A percentile compares a stretch with the other conserved stretches of the same genome.
Conservation (phyloP, 1,140 invertebrate genomes). For the Aphaenogaster floridana region DNA sequence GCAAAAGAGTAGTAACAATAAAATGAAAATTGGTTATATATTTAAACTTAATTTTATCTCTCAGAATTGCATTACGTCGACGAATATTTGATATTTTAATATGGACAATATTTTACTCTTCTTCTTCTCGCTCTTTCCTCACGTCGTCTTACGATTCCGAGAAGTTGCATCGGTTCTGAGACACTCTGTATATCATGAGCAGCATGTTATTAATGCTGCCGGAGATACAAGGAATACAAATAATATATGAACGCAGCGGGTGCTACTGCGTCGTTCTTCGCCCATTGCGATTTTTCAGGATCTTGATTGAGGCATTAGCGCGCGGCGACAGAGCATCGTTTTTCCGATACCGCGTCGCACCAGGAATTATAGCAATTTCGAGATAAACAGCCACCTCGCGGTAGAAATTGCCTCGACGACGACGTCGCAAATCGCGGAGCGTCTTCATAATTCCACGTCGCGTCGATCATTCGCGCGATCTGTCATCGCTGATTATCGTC, state of each 20-base stretch:
- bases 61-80: neutral
- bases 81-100: neutral
- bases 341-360: conserved; percentile 47
- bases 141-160: neutral
- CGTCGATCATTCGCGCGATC: conserved; percentile 52
- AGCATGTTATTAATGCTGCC: conserved; percentile 37
- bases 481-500: conserved; percentile 60
- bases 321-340: conserved; percentile 34
- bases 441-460: conserved; percentile 49
- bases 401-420: conserved; percentile 51
- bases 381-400: conserved; percentile 45
- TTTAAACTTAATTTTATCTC: neutral
- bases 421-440: conserved; percentile 46
- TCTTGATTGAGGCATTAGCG: conserved; percentile 61
- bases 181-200: conserved; percentile 29
- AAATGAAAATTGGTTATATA: neutral
- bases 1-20: neutral
- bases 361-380: conserved; percentile 62
- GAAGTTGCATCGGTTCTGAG: neutral
- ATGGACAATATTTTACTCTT: neutral
- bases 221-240: conserved; percentile 38
- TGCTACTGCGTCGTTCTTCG: neutral
- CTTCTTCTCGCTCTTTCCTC: neutral
- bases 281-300: conserved; percentile 24
- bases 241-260: conserved; percentile 49